phyloP scores from a whole-genome alignment of 2,888 invertebrate genomes.

The Clunio marinus region DNA sequence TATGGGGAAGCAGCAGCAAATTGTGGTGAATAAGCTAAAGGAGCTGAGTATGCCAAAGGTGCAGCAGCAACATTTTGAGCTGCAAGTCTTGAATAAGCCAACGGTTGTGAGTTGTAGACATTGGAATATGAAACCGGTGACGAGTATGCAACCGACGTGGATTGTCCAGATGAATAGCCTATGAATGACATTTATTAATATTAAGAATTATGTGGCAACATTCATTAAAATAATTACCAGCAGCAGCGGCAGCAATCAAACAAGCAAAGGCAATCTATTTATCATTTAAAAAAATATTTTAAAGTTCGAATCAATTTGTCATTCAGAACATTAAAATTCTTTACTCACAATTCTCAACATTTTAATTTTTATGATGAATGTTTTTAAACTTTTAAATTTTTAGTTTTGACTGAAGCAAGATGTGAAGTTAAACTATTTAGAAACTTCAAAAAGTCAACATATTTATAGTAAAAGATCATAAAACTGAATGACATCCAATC shows the following conservation, averaged over 20 bases:
- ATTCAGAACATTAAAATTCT: slow-evolving; percentile 9
- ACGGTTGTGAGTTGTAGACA: slow-evolving; percentile 40
- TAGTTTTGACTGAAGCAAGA: neutral
- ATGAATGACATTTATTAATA: no score
- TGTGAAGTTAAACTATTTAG: slow-evolving; percentile 21
- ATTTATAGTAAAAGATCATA: slow-evolving; percentile 29
- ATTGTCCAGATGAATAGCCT: slow-evolving; percentile 44
- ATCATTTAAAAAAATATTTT: slow-evolving; percentile 41
- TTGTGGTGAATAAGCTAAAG: neutral
- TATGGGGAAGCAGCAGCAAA: neutral
- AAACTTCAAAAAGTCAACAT: neutral
- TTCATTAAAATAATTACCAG: slow-evolving; percentile 42
- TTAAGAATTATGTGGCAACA: slow-evolving; percentile 41
- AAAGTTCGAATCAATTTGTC: neutral
- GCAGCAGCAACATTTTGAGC: slow-evolving; percentile 42
- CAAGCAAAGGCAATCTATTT: slow-evolving; percentile 53
- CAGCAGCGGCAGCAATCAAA: slow-evolving; percentile 55
- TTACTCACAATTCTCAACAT: slow-evolving; percentile 1
- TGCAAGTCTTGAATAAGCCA: slow-evolving; percentile 8
- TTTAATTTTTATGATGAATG: slow-evolving; percentile 7
- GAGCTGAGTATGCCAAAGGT: slow-evolving; percentile 40
- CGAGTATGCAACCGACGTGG: slow-evolving; percentile 45
- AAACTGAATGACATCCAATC: neutral
- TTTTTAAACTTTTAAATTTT: slow-evolving; percentile 43
- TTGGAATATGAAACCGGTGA: slow-evolving; percentile 47